These are phyloP conservation scores for Paracyclopina nana DNA, from an alignment of 1,140 invertebrate genomes.

Conservation along the genomic window DNA sequence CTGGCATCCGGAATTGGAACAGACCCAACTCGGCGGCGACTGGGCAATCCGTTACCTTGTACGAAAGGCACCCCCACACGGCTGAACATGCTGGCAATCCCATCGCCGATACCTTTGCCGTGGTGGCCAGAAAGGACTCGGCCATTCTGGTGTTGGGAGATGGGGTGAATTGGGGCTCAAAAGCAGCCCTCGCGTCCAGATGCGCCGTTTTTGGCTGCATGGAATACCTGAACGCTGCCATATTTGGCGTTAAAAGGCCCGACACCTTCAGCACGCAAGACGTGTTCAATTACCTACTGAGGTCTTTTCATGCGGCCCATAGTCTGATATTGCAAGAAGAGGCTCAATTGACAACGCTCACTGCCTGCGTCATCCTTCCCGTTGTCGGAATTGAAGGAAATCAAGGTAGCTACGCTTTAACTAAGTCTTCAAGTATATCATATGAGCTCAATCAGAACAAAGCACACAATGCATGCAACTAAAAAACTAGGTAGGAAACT, in stretches of 20 bases:
- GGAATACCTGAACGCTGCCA: constrained; percentile 55
- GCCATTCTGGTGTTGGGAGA: constrained; percentile 65
- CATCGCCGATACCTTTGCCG: constrained; percentile 71
- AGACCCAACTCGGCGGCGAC: constrained; percentile 40
- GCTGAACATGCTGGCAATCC: constrained; percentile 43
- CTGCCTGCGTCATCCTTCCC: constrained; percentile 45
- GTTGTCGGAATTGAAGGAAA: constrained; percentile 20
- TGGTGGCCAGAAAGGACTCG: constrained; percentile 54
- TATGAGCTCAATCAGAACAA: too few species aligned
- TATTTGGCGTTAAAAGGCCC: constrained; percentile 33
- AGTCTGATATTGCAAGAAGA: constrained; percentile 63
- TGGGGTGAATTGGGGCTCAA: constrained; percentile 84
- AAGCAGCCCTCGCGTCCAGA: constrained; percentile 62
- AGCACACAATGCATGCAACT: too few species aligned
- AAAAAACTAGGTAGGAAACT: too few species aligned
- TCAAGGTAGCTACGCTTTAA: too few species aligned
- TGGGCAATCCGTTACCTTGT: constrained; percentile 44
- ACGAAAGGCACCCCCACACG: constrained; percentile 55
- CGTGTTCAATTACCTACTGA: constrained; percentile 52
- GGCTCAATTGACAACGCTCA: constrained; percentile 66
- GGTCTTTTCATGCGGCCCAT: constrained; percentile 70
- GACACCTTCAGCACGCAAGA: constrained; percentile 32
- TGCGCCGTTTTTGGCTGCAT: constrained; percentile 69
- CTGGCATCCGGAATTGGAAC: constrained; percentile 46
- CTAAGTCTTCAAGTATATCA: too few species aligned